These are phyloP conservation scores for Holothuria scabra DNA, from an alignment of 53 echinoderm and acorn worm genomes.

Conservation along the genomic window DNA sequence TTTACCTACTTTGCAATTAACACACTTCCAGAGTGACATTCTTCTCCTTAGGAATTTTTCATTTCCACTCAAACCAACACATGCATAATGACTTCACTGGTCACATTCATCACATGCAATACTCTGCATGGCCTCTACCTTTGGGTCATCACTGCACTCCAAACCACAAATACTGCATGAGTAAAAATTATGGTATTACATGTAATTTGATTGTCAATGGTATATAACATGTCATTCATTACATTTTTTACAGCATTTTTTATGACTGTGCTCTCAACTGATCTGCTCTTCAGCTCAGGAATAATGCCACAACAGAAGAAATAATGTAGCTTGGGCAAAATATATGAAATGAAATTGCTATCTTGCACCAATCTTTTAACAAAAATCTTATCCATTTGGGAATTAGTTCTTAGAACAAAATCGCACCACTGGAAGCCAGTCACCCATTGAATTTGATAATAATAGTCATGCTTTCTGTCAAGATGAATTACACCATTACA, in stretches of 20 bases:
- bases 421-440: constrained; percentile 62
- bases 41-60: background rate
- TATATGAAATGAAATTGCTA: constrained; percentile 21
- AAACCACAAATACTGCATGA: background rate
- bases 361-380: constrained; percentile 58
- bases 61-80: background rate
- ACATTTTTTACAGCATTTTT: constrained; percentile 54
- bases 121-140: background rate
- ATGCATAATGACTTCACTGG: background rate
- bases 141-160: background rate
- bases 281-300: constrained; percentile 50
- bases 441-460: constrained; percentile 64
- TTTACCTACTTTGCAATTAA: background rate
- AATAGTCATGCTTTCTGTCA: constrained; percentile 53
- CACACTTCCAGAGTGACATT: background rate
- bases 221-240: constrained; percentile 58
- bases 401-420: constrained; percentile 62
- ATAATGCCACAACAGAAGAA: constrained; percentile 59
- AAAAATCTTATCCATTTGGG: constrained; percentile 52
- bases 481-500: constrained; percentile 51
- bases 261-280: constrained; percentile 47
- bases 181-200: background rate
- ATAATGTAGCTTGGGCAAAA: constrained; percentile 50
- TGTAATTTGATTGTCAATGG: constrained; percentile 30
- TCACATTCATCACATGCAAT: constrained; percentile 16